Conservation (phyloP, 2,888 invertebrate species). For the Scaptomyza cyrtandrae region DNA sequence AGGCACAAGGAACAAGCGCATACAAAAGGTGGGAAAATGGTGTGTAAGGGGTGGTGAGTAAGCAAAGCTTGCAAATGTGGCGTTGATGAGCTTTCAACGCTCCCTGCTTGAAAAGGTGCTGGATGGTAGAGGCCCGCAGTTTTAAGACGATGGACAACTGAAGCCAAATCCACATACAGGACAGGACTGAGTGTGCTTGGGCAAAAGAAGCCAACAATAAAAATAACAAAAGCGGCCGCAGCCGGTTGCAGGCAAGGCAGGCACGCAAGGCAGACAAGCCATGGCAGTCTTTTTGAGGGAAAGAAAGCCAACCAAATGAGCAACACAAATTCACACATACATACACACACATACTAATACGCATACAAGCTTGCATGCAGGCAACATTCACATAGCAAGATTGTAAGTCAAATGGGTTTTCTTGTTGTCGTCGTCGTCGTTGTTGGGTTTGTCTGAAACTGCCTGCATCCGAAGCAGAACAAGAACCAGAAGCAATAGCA, state of each 20-base stretch:
- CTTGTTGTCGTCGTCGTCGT: slow-evolving; percentile 64
- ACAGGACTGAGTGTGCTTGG: slow-evolving; percentile 9
- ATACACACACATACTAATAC: slow-evolving; percentile 6
- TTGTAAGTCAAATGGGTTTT: slow-evolving; percentile 75
- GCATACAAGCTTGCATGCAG: slow-evolving; percentile 16
- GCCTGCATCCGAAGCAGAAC: slow-evolving; percentile 29
- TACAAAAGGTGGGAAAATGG: too few species aligned
- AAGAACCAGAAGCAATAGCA: slow-evolving; percentile 52
- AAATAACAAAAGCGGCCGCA: slow-evolving; percentile 66
- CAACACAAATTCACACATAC: slow-evolving; percentile 46
- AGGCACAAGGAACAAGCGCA: slow-evolving; percentile 9
- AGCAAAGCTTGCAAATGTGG: slow-evolving; percentile 65
- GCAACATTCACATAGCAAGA: slow-evolving; percentile 47
- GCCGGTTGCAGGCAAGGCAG: slow-evolving; percentile 19
- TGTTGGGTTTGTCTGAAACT: slow-evolving; percentile 47
- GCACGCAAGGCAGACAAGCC: slow-evolving; percentile 16
- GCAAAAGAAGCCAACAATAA: slow-evolving; percentile 59
- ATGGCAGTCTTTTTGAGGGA: slow-evolving; percentile 29
- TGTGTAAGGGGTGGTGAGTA: background rate
- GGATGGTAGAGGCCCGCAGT: slow-evolving; percentile 15
- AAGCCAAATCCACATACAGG: slow-evolving; percentile 26
- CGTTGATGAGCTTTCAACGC: slow-evolving; percentile 70
- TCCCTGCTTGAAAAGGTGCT: slow-evolving; percentile 28
- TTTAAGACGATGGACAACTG: slow-evolving; percentile 32
- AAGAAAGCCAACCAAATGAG: slow-evolving; percentile 75